Conservation (phyloP, 2,888 invertebrate genomes). For the Lycaena phlaeas region DNA sequence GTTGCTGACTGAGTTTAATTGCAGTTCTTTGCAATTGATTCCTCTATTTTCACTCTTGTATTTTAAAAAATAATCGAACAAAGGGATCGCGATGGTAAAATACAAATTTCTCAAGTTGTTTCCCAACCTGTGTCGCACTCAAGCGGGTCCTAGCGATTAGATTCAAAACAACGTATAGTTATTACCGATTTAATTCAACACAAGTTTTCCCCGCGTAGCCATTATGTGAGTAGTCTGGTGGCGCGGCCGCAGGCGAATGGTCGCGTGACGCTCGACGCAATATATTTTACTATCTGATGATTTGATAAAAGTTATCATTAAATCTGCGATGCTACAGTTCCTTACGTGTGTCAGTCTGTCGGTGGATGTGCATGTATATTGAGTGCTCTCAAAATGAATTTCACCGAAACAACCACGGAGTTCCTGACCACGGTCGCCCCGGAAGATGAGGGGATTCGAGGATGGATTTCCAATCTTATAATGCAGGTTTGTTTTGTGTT, state of each 20-base stretch:
- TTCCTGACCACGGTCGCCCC: constrained; percentile 21
- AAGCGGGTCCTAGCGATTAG: neutral
- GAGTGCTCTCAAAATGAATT: constrained; percentile 26
- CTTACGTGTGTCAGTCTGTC: constrained; percentile 7
- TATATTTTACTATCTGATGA: neutral
- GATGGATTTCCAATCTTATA: constrained; percentile 45
- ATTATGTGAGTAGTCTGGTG: neutral
- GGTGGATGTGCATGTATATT: constrained; percentile 19
- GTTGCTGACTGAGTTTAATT: too few species aligned
- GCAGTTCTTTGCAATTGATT: too few species aligned
- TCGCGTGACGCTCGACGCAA: neutral
- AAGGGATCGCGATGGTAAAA: too few species aligned
- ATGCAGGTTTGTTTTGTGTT: constrained; percentile 41
- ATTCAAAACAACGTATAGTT: neutral
- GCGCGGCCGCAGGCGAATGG: constrained; percentile 4
- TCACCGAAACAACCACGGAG: constrained; percentile 21
- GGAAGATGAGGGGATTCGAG: constrained; percentile 33
- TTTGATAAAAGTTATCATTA: constrained; percentile 10
- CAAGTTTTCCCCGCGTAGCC: constrained; percentile 6
- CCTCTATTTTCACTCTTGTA: too few species aligned
- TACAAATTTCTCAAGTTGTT: too few species aligned
- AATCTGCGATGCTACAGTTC: neutral
- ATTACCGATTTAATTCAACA: constrained; percentile 1
- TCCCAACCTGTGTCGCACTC: too few species aligned
- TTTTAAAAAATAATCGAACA: too few species aligned